Base-by-base conservation (phyloP, 2,888 invertebrate species). In the Xestia ashworthii region DNA sequence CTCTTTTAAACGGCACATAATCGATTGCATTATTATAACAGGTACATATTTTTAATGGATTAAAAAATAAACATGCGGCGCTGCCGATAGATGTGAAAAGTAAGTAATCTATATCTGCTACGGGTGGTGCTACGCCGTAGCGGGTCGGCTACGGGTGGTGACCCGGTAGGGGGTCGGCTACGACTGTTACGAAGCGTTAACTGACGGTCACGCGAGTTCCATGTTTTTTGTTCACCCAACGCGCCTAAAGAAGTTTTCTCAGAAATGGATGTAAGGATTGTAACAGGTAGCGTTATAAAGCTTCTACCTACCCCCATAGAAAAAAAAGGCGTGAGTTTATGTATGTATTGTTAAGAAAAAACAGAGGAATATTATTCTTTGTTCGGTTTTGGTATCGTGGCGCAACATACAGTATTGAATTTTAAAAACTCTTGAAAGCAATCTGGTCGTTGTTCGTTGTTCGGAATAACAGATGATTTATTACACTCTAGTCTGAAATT, bases 1-100 rank as follows among this genome's bases (percentile, higher is more conserved):
- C n/a, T 46, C 12, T 82, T 84, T 78, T 85, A 76, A 81, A 65
- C 74, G 74, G 16, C 66, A 19, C 22, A 19, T 75, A 71, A 75
- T 46, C 32, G 55, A 50, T 69, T 38, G 14, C 11, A 60, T 62
- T 67, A 79, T 44, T 6, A 44, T 14, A 8, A 64, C 8, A 44
- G 44, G 65, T 65, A 0, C n/a, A n/a, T 44, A 65, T 44, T 65
- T 64, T 44, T 14, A 44, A n/a, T 65, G 44, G 32, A 32, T 32
- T 32, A 32, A 32, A 32, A 32, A 32, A 32, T 2, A 32, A 32
- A 32, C 32, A 32, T 32, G 32, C 32, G 32, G 32, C 1, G 32
- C 32, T 32, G 32, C 32, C 3, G 32, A 32, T 32, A 2, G 32
- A 32, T 2, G 32, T 32, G 32, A 32, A 32, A 32, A 32, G 1